phyloP scores from a whole-genome alignment of 2,888 invertebrate genomes.

The Parnassius orleans region DNA sequence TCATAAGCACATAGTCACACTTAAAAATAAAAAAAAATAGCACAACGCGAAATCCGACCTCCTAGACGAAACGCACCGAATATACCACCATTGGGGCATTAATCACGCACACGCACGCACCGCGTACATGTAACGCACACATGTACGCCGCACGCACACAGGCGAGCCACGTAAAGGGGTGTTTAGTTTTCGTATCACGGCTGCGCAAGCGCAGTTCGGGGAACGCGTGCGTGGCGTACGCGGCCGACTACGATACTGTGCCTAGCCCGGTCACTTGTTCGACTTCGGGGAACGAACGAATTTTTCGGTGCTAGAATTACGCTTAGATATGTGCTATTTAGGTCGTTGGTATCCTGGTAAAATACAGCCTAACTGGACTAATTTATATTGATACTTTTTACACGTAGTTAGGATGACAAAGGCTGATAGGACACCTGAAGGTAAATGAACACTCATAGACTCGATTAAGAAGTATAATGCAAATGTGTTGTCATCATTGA shows the following conservation, averaged over 20 bases:
- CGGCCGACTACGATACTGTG: conserved; percentile 48
- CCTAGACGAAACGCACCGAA: conserved; percentile 30
- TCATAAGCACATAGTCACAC: conserved; percentile 13
- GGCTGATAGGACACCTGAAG: too few relatives aligned
- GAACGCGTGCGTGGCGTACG: conserved; percentile 63
- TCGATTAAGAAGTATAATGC: too few relatives aligned
- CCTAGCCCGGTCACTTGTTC: conserved; percentile 29
- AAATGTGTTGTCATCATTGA: too few relatives aligned
- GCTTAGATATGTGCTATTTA: neutral
- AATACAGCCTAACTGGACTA: neutral
- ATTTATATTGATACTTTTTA: neutral
- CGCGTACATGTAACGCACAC: conserved; percentile 28
- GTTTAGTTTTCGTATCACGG: conserved; percentile 65
- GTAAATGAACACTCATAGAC: neutral
- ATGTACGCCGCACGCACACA: conserved; percentile 37
- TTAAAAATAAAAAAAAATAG: conserved; percentile 10
- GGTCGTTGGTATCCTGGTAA: neutral
- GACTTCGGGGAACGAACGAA: conserved; percentile 20
- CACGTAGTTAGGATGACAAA: too few relatives aligned
- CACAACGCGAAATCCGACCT: conserved; percentile 18
- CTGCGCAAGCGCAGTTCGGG: conserved; percentile 51
- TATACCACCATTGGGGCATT: conserved; percentile 26
- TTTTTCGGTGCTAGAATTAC: conserved; percentile 14
- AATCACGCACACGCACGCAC: conserved; percentile 34
- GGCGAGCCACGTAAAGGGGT: conserved; percentile 29